Base-by-base conservation (phyloP, 2,113 vertebrate species). In the Ia io region DNA sequence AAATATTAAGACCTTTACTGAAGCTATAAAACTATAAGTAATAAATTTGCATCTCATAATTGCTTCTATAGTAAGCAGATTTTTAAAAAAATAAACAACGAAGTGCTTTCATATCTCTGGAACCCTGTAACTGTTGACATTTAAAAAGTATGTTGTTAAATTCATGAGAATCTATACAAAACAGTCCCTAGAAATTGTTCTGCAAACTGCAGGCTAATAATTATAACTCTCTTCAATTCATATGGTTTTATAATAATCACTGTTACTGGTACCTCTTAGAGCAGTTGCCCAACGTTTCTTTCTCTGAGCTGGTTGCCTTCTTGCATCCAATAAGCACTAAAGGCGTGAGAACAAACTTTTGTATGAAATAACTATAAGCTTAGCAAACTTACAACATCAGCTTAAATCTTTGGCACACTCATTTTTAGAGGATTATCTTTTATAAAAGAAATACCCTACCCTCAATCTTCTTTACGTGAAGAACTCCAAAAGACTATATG, bases 11-110 rank as follows among this genome's bases (percentile, higher is more conserved):
- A 65, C 13, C 42, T 86, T 90, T 71, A 65, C 32, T 86, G 37
- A 61, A 77, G 63, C 44, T 95, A 90, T 90, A 93, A 65, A 95
- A 96, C 23, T 91, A 2, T 87, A 93, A 88, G 22, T 77, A 80
- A 61, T 84, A 94, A 84, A 92, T 85, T 30, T 92, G 12, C 56
- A 95, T 88, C 88, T 90, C 78, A 69, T 95, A 91, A 92, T 37
- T 91, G 63, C 37, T 42, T 77, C 73, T 77, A 74, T 51, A 61
- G 14, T 73, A 61, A 51, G 53, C 65, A 93, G 61, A 35, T 93
- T 95, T 84, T 63, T 32, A 14, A 23, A 90, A 86, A 84, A 93
- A 85, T 40, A 90, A 37, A 61, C 12, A 56, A 49, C 56, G 51
- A 94, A 78, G 12, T 40, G 88, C 18, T 65, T 84, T 91, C 35